A percentile compares a stretch with the other conserved stretches of the same genome.
Evolutionary conservation across 2,797 vertebrate genomes (phyloP).

Genomic region (Channallabes apus): DNA sequence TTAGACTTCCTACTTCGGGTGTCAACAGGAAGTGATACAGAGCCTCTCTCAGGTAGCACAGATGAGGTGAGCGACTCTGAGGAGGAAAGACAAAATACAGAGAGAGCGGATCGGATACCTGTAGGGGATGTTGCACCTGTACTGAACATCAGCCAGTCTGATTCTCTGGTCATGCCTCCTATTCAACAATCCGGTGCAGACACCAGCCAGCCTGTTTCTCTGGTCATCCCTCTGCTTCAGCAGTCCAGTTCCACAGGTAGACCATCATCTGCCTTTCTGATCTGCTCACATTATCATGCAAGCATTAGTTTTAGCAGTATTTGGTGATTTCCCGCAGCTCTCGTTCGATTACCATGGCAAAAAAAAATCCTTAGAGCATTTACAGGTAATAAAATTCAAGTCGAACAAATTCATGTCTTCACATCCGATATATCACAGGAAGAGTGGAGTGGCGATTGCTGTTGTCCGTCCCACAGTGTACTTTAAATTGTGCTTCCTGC

Average conservation of each 20-base stretch:
- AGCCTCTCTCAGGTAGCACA: conserved; percentile 70
- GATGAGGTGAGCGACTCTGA: conserved; percentile 74
- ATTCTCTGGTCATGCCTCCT: conserved; percentile 4
- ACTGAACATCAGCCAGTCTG: conserved; percentile 1
- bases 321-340: neutral
- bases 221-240: conserved; percentile 36
- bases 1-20: conserved; percentile 68
- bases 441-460: no score
- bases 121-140: conserved; percentile 5
- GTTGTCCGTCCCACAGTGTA: no score
- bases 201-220: conserved; percentile 13
- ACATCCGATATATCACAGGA: no score
- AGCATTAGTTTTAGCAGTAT: neutral
- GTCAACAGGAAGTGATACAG: conserved; percentile 63
- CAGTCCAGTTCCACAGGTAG: conserved; percentile 13
- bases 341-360: no score
- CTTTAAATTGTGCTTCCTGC: no score
- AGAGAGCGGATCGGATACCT: neutral
- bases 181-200: conserved; percentile 31
- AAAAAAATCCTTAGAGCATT: no score
- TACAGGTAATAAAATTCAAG: no score
- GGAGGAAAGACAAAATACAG: conserved; percentile 60
- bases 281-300: neutral
- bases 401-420: no score
- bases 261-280: neutral